Conservation (phyloP, 2,113 vertebrate species). For the Antigone vipio region DNA sequence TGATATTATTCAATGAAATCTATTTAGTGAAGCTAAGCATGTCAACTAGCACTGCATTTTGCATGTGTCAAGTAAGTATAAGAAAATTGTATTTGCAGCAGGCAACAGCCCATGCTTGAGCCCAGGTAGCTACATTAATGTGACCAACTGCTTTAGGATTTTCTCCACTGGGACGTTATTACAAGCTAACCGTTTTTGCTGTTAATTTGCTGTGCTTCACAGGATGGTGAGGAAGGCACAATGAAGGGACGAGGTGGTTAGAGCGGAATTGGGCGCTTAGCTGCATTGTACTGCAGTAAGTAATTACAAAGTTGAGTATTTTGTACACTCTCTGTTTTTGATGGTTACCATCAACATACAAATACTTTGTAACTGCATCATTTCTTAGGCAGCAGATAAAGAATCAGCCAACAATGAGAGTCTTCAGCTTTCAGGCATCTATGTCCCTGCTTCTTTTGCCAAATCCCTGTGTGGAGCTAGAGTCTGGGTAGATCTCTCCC, state of each 20-base stretch:
- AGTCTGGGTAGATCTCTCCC: not conserved
- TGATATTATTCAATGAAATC: not conserved
- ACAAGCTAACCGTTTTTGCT: not conserved
- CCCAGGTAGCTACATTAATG: not conserved
- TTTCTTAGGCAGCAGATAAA: not conserved
- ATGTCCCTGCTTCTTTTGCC: not conserved
- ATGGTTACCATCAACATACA: not conserved
- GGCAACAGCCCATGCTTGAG: not conserved
- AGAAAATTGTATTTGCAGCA: not conserved
- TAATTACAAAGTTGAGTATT: not conserved
- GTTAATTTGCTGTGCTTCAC: not conserved
- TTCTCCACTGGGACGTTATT: not conserved
- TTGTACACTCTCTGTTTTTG: not conserved
- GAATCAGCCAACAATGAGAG: not conserved
- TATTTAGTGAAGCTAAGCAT: conserved; percentile 25
- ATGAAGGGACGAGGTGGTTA: not conserved
- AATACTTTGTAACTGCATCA: not conserved
- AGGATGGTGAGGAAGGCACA: not conserved
- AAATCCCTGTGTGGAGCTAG: not conserved
- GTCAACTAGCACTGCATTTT: conserved; percentile 1
- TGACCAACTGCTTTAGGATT: not conserved
- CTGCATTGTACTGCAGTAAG: not conserved
- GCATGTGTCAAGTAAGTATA: not conserved
- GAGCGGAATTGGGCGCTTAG: not conserved
- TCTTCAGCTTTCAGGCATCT: not conserved